Base-by-base conservation (phyloP, 2,113 vertebrate genomes). In the Neodontobutis hainanensis region DNA sequence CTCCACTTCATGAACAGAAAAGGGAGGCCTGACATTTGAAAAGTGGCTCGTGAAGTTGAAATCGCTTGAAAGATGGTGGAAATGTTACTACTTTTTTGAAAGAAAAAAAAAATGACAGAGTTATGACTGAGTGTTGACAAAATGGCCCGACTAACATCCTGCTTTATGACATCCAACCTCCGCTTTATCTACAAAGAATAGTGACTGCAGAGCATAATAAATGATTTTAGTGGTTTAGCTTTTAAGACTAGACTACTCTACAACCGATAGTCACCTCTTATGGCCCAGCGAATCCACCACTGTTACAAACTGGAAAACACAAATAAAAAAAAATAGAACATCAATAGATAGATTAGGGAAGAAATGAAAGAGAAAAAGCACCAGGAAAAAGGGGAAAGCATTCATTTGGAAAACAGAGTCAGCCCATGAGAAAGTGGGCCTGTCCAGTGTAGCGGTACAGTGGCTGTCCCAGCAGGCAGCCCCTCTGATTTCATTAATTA, bases 401-500 rank as follows among this genome's bases (percentile, higher is more conserved):
- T 87, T 87, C 79, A 88, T 86, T 83, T 81, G 85, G 75, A 85
- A 87, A 87, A 88, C 70, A 88, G 84, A 84, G 79, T 61, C 68
- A 67, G 78, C 56, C 75, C 78, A 86, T 83, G 86, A 88, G 82
- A 89, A 85, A 90, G 78, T 77, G 75, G 85, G 87, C 82, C 86
- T 86, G 88, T 87, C 86, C 87, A 60, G 85, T 38, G 73, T 81
- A 65, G 87, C 84, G 68, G 81, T 79, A 85, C 77, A 79, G 75
- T 5, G 76, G 84, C 79, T 71, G 64, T 85, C 90, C 82, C 90
- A 92, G 89, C 89, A 89, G 89, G 88, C 85, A 82, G 79, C 89
- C 87, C 85, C 86, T 88, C 89, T 89, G 85, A 88, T 91, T 91
- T 87, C 89, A 91, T 91, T 92, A 90, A 92, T 92, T 91, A 91